These are phyloP conservation scores for Rhinolophus ferrumequinum DNA, from an alignment of 2,113 vertebrate species.

Conservation along the genomic window DNA sequence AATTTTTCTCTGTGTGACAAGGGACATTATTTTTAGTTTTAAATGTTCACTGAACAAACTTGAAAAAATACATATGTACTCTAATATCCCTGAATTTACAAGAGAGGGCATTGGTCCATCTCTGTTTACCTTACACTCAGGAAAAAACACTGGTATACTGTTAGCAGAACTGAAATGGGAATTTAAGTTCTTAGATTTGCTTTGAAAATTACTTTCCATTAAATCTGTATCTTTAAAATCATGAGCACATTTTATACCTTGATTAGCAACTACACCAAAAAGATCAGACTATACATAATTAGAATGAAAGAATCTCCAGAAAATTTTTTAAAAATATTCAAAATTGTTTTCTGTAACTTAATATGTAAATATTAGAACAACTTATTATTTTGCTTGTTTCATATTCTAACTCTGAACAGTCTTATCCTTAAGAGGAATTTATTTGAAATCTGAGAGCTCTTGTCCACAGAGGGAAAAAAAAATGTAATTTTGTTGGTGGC, in stretches of 20 bases:
- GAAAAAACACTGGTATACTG: neutral
- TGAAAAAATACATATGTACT: neutral
- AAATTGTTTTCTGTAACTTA: neutral
- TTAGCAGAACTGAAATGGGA: neutral
- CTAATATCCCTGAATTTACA: neutral
- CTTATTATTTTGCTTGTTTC: neutral
- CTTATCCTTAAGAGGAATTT: neutral
- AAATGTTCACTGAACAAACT: neutral
- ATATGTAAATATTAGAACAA: neutral
- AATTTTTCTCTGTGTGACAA: neutral
- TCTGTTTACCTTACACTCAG: neutral
- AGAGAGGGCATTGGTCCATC: neutral
- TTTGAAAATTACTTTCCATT: neutral
- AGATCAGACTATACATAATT: neutral
- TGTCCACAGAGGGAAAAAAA: neutral
- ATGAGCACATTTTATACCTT: neutral
- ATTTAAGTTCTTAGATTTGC: neutral
- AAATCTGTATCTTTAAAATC: neutral
- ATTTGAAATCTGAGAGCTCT: neutral
- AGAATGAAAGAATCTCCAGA: neutral
- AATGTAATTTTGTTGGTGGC: neutral
- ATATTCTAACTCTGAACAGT: neutral
- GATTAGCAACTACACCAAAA: neutral
- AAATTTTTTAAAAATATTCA: neutral
- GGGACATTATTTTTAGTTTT: neutral